Evolutionary conservation across 1,140 invertebrate genomes (phyloP), one percentile per base, ranked within the genome.

Genomic region (Zaprionus taronus): DNA sequence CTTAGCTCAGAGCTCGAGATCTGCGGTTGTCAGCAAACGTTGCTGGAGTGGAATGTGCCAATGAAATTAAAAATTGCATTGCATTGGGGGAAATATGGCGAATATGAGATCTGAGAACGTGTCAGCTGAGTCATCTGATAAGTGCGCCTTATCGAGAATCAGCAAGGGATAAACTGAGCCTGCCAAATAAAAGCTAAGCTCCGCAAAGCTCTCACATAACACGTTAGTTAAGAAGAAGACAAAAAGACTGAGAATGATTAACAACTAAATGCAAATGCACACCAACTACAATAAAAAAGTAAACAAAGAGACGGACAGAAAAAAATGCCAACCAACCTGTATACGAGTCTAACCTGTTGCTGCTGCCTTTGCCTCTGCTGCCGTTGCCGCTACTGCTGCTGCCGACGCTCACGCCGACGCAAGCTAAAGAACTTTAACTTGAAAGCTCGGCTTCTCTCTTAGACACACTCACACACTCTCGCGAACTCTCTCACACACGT

Each of bases 361-460:
- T 62, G 81, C 22, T 49, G 63, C 56, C 22, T 55, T 15, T 72
- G 71, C 56, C 22, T 58, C 20, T 72, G 60, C 68, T 11, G 9
- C 31, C 64, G 71, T 75, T 66, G 62, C 64, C 58, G 71, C 36
- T 44, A 79, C 44, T 22, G 62, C 44, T 22, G 62, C n/a, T 70
- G 55, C 70, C 74, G 65, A 72, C 38, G 69, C 69, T 55, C 34
- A 80, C 74, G 78, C 78, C 78, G 75, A 79, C 77, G 77, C 77
- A 77, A 73, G 74, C 75, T 67, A 55, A 72, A 87, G 83, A 87
- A 87, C 83, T 89, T 79, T 84, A 75, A 72, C 84, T 87, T 73
- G 28, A 81, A 89, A 87, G 80, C 80, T 87, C 67, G 65, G 44
- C 77, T 61, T 79, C 71, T 72, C 72, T 58, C 62, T 65, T 68